Evolutionary conservation across 2,797 vertebrate genomes (phyloP).

Genomic region (Danio aesculapii): DNA sequence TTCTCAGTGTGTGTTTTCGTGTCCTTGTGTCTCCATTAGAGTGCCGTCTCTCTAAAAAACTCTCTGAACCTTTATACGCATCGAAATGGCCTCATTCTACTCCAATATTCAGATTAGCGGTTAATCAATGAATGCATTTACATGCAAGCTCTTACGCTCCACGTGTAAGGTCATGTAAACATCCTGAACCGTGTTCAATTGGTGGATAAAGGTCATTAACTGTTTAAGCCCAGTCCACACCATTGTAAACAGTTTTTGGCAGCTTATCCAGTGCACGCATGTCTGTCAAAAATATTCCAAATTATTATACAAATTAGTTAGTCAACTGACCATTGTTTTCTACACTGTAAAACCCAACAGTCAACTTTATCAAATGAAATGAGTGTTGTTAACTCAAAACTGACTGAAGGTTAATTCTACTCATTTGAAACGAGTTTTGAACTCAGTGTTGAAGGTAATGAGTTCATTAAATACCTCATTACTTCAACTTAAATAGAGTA

Average conservation of each 20-base stretch:
- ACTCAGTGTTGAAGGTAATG: too few species aligned
- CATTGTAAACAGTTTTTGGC: background rate
- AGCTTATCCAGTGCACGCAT: background rate
- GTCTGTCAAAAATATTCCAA: background rate
- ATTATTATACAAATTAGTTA: background rate
- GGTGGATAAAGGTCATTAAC: background rate
- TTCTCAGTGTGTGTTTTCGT: slow-evolving; percentile 1
- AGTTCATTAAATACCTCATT: too few species aligned
- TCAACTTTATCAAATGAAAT: too few species aligned
- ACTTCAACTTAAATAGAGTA: too few species aligned
- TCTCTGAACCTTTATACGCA: background rate
- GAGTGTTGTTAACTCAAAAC: too few species aligned
- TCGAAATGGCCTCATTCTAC: background rate
- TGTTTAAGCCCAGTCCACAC: background rate
- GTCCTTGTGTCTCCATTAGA: slow-evolving; percentile 7
- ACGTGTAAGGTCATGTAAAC: slow-evolving; percentile 11
- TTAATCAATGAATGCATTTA: slow-evolving; percentile 11
- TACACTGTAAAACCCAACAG: too few species aligned
- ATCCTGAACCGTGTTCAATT: background rate
- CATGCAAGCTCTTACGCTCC: background rate
- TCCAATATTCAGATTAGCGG: background rate
- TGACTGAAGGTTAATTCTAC: too few species aligned
- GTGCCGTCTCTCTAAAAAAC: slow-evolving; percentile 31
- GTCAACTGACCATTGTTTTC: too few species aligned
- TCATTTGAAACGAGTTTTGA: too few species aligned